A percentile compares a stretch with the other conserved stretches of the same genome.
These are phyloP conservation scores for Halisarca cf. caerulea DNA, from an alignment of 37 sponge, comb jelly and placozoan genomes.

Conservation along the genomic window DNA sequence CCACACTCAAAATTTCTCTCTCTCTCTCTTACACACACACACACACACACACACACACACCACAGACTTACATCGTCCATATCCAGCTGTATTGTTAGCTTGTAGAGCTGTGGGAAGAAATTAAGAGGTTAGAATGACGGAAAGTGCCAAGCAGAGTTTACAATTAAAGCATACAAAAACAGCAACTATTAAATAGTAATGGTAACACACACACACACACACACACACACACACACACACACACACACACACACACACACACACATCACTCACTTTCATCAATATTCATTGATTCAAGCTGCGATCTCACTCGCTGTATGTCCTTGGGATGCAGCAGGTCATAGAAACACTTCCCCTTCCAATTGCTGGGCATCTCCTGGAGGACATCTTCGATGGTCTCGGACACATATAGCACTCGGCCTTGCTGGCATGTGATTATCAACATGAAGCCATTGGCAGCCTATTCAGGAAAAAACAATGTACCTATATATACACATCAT, in stretches of 20 bases:
- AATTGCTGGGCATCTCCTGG: constrained; percentile 21
- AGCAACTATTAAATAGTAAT: too few relatives aligned
- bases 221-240: too few relatives aligned
- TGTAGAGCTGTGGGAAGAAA: not conserved
- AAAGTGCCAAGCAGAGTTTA: too few relatives aligned
- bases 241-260: too few relatives aligned
- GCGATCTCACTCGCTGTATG: constrained; percentile 61
- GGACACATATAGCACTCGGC: constrained; percentile 74
- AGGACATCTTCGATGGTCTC: constrained; percentile 75
- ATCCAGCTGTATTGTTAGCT: constrained; percentile 6
- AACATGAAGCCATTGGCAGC: constrained; percentile 93
- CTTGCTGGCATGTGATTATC: constrained; percentile 78
- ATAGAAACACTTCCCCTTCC: constrained; percentile 65
- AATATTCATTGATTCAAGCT: constrained; percentile 68
- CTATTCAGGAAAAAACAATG: constrained; percentile 36
- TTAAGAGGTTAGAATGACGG: too few relatives aligned
- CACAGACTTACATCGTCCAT: constrained; percentile 16
- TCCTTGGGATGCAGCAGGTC: constrained; percentile 83
- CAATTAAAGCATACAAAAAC: too few relatives aligned
- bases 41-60: too few relatives aligned
- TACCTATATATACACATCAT: too few relatives aligned
- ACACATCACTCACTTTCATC: constrained; percentile 56
- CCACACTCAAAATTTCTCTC: too few relatives aligned
- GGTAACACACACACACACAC: too few relatives aligned
- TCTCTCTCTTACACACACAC: too few relatives aligned